A percentile compares a stretch with the other conserved stretches of the same genome.
Evolutionary conservation across 2,797 vertebrate genomes (phyloP).

Genomic region (Heteromormyrus szaboi): DNA sequence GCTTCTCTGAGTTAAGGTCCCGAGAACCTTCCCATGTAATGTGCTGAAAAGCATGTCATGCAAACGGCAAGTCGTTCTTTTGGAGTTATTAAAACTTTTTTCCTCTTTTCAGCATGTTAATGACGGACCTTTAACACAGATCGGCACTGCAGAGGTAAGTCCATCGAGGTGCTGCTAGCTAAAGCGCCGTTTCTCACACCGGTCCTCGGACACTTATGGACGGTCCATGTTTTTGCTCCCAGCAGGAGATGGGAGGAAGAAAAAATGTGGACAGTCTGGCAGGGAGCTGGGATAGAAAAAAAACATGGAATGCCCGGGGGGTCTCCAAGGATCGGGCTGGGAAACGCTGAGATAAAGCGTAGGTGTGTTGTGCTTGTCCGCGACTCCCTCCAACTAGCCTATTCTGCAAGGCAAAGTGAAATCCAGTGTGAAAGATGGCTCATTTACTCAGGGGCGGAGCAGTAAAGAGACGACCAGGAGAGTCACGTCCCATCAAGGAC

Average conservation of each 20-base stretch:
- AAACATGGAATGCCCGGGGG: background rate
- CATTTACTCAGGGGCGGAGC: background rate
- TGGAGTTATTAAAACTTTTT: background rate
- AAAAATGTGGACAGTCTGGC: background rate
- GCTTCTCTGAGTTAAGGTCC: background rate
- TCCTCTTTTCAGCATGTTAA: background rate
- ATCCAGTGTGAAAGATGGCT: background rate
- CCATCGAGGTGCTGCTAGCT: background rate
- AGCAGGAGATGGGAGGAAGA: background rate
- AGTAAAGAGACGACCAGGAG: background rate
- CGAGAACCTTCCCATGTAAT: background rate
- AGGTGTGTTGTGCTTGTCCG: background rate
- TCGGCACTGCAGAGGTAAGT: background rate
- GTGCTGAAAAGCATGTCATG: background rate
- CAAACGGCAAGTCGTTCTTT: background rate
- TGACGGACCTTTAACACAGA: background rate
- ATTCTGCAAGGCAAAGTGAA: background rate
- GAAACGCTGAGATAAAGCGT: background rate
- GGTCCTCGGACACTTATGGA: background rate
- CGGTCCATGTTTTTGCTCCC: background rate
- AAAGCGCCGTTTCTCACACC: background rate
- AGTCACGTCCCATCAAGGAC: background rate
- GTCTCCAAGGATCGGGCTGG: background rate
- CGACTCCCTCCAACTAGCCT: background rate
- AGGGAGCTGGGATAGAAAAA: background rate